These are phyloP conservation scores for Onychomys torridus DNA, from an alignment of 2,797 vertebrate species.

Conservation along the genomic window DNA sequence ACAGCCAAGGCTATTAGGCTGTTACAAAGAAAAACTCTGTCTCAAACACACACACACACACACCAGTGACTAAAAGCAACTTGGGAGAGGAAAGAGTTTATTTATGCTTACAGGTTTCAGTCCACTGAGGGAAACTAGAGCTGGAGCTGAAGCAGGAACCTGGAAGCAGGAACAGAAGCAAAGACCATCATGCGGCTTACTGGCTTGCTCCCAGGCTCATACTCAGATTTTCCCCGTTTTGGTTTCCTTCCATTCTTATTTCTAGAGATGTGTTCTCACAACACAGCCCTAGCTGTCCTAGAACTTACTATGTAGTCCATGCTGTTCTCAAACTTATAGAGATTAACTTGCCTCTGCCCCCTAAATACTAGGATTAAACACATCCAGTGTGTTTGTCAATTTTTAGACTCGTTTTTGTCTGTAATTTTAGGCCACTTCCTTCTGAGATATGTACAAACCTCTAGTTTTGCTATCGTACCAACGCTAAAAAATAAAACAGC, in stretches of 20 bases:
- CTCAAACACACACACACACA: too few species aligned
- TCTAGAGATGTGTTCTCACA: background rate
- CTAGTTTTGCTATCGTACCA: background rate
- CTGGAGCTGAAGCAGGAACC: background rate
- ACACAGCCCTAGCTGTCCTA: background rate
- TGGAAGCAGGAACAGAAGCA: background rate
- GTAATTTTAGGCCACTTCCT: background rate
- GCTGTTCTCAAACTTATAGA: background rate
- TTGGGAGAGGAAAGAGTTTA: background rate
- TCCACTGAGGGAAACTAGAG: background rate
- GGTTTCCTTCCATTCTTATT: background rate
- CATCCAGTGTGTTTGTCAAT: background rate
- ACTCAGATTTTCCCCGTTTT: background rate
- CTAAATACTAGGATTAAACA: background rate
- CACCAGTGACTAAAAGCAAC: background rate
- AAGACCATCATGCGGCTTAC: background rate
- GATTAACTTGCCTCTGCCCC: background rate
- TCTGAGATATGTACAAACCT: background rate
- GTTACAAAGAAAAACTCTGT: too few species aligned
- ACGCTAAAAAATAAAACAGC: background rate
- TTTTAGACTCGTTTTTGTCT: background rate
- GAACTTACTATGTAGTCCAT: background rate
- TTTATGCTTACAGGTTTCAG: background rate
- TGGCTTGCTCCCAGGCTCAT: background rate
- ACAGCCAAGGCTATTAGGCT: background rate